Evolutionary conservation across 53 echinoderm and acorn worm species (phyloP).

Genomic region (Mesocentrotus franciscanus): DNA sequence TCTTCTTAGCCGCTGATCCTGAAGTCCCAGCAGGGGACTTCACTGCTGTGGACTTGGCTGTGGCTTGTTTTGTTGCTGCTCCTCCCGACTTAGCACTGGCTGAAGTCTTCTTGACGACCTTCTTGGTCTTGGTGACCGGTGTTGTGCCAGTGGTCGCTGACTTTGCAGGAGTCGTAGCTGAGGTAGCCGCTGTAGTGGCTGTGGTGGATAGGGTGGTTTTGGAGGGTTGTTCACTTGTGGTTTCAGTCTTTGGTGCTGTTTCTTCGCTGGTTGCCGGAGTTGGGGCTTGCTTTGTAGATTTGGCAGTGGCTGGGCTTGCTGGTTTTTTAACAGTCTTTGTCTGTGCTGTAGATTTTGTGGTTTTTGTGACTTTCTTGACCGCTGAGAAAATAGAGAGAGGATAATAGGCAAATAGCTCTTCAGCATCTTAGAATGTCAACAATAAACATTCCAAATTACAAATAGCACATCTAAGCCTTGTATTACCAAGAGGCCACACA

Average conservation of each 20-base stretch:
- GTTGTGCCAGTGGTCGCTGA: constrained; percentile 36
- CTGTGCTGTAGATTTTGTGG: constrained; percentile 70
- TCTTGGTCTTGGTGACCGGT: constrained; percentile 52
- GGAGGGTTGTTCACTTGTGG: constrained; percentile 11
- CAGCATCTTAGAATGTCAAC: background rate
- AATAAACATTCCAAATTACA: background rate
- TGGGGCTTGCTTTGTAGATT: constrained; percentile 43
- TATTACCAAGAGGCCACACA: background rate
- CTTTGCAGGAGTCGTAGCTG: constrained; percentile 36
- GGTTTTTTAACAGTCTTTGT: constrained; percentile 71
- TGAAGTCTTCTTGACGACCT: constrained; percentile 63
- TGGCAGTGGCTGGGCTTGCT: constrained; percentile 22
- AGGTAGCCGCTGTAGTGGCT: constrained; percentile 7
- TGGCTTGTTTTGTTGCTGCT: constrained; percentile 38
- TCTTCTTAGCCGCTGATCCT: constrained; percentile 28
- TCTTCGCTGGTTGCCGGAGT: constrained; percentile 55
- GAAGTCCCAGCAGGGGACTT: constrained; percentile 35
- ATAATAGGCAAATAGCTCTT: background rate
- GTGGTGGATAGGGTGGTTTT: constrained; percentile 37
- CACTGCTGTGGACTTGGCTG: constrained; percentile 33
- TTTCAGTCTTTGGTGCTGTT: constrained; percentile 47
- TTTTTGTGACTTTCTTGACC: constrained; percentile 63
- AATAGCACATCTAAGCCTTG: background rate
- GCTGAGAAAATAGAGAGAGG: background rate
- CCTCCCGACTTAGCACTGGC: constrained; percentile 41